Evolutionary conservation across 2,888 invertebrate genomes (phyloP).

Genomic region (Leucophenga montana): DNA sequence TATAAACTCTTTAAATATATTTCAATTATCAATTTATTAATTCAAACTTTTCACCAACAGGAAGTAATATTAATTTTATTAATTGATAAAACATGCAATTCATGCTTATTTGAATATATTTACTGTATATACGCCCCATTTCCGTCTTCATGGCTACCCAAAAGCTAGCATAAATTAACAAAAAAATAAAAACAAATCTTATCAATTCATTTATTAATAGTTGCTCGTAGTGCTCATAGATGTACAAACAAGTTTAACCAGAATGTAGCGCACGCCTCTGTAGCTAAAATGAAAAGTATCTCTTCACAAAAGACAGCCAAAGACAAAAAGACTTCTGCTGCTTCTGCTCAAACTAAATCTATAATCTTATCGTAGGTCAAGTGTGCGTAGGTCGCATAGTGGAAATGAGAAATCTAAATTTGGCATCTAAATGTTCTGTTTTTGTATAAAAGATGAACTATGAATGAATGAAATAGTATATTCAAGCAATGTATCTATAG

Average conservation of each 20-base stretch:
- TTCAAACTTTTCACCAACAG: not conserved
- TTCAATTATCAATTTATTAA: conserved; percentile 27
- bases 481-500: too few relatives aligned
- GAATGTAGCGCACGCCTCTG: too few relatives aligned
- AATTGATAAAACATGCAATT: not conserved
- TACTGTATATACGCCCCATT: not conserved
- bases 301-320: not conserved
- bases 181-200: not conserved
- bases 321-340: not conserved
- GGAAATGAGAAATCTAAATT: too few relatives aligned
- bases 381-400: conserved; percentile 9
- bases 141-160: not conserved
- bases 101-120: not conserved
- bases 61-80: not conserved
- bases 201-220: conserved; percentile 2
- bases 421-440: too few relatives aligned
- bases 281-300: too few relatives aligned
- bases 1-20: not conserved
- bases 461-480: not conserved
- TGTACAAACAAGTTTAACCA: too few relatives aligned
- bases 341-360: not conserved
- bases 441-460: not conserved
- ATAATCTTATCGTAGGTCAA: conserved; percentile 15
- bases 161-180: conserved; percentile 2
- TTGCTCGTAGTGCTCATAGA: too few relatives aligned